A percentile compares a stretch with the other conserved stretches of the same genome.
Conservation (phyloP, 2,888 invertebrate species). For the Lutraria lutraria region DNA sequence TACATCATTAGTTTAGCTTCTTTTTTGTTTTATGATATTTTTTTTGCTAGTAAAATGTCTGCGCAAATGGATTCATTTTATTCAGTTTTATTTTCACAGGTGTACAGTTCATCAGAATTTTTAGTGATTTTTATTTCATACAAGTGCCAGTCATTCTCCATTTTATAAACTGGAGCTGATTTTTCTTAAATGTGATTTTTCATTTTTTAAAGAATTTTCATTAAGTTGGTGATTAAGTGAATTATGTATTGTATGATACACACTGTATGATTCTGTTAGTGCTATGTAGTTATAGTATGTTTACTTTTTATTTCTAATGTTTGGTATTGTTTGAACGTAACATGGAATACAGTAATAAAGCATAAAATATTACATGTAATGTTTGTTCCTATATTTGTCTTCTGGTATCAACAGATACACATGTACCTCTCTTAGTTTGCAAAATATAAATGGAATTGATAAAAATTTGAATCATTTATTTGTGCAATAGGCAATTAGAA, state of each 20-base stretch:
- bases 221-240: background rate
- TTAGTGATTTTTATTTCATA: background rate
- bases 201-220: background rate
- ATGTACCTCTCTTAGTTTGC: background rate
- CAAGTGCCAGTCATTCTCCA: slow-evolving; percentile 8
- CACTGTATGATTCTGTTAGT: slow-evolving; percentile 18
- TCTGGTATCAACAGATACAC: background rate
- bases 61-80: slow-evolving; percentile 21
- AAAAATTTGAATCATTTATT: background rate
- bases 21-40: slow-evolving; percentile 1
- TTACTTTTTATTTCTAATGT: slow-evolving; percentile 39
- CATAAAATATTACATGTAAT: background rate
- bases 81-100: background rate
- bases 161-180: background rate
- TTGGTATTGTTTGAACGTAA: slow-evolving; percentile 47
- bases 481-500: background rate
- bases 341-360: slow-evolving; percentile 34
- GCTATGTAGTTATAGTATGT: slow-evolving; percentile 41
- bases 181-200: background rate
- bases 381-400: background rate
- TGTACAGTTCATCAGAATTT: background rate
- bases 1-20: background rate
- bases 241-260: slow-evolving; percentile 11
- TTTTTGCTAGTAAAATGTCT: slow-evolving; percentile 21
- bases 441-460: background rate